Conservation (phyloP, 1,140 invertebrate species). For the Drosophila baimaii region DNA sequence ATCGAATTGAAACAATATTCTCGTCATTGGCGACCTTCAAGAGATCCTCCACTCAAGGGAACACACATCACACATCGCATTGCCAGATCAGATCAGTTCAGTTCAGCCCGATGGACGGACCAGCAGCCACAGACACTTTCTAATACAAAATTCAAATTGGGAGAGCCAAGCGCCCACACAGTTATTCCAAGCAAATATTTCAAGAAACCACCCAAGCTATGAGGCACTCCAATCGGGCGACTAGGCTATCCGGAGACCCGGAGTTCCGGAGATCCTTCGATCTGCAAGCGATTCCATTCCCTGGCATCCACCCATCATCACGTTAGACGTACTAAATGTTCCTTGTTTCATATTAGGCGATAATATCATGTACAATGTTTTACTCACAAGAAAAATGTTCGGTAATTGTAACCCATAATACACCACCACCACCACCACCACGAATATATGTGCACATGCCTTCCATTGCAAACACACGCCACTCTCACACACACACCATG, state of each 20-base stretch:
- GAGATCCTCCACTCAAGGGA: constrained; percentile 12
- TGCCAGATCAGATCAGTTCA: constrained; percentile 51
- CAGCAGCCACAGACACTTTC: not conserved
- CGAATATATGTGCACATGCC: constrained; percentile 13
- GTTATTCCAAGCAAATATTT: not conserved
- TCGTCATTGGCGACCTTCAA: constrained; percentile 30
- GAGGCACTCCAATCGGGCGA: too few relatives aligned
- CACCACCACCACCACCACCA: constrained; percentile 9
- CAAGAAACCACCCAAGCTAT: not conserved
- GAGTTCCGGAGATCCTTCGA: constrained; percentile 14
- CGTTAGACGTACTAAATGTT: constrained; percentile 27
- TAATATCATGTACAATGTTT: constrained; percentile 79
- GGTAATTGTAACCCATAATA: constrained; percentile 27
- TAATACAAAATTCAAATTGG: constrained; percentile 23
- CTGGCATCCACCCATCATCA: not conserved
- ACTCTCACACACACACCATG: constrained; percentile 13
- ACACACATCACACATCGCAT: not conserved
- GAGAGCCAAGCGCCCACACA: not conserved
- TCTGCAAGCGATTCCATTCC: not conserved
- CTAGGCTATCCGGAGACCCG: too few relatives aligned
- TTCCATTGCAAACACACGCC: constrained; percentile 16
- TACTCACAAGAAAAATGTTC: constrained; percentile 44
- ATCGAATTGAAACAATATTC: constrained; percentile 8
- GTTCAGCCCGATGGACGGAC: constrained; percentile 28
- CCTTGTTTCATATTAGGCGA: constrained; percentile 53